Conservation (phyloP, 2,113 vertebrate species). For the Todiramphus chloris region DNA sequence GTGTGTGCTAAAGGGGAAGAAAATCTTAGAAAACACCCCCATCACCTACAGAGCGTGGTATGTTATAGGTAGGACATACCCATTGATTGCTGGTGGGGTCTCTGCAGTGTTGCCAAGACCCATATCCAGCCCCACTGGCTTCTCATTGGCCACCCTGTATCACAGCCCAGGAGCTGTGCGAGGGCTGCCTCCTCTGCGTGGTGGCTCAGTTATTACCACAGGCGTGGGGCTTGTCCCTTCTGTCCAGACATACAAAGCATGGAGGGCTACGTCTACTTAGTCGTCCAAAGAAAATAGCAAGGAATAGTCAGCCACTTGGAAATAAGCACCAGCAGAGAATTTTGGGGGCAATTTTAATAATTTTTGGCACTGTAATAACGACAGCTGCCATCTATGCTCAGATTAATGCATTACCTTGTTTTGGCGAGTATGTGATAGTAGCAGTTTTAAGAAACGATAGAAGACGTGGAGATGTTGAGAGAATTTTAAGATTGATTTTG, state of each 20-base stretch:
- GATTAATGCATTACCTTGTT: background rate
- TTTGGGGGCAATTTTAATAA: background rate
- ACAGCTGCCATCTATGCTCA: background rate
- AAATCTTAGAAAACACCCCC: background rate
- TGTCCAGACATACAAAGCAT: accelerated
- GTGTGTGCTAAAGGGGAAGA: background rate
- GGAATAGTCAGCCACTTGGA: background rate
- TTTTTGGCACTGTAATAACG: background rate
- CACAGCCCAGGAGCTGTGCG: background rate
- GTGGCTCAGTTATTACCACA: background rate
- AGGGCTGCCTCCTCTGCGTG: background rate
- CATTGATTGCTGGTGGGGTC: background rate
- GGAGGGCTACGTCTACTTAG: background rate
- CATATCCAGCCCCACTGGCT: background rate
- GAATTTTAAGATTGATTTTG: background rate
- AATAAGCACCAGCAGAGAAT: background rate
- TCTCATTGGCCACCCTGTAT: background rate
- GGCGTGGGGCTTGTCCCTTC: background rate
- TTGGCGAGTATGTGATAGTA: background rate
- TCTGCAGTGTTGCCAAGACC: accelerated
- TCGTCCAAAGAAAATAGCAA: background rate
- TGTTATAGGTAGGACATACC: background rate
- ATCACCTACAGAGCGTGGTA: background rate
- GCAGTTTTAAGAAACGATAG: background rate
- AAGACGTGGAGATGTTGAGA: background rate